Evolutionary conservation across 2,888 invertebrate genomes (phyloP).

Genomic region (Troides helena): DNA sequence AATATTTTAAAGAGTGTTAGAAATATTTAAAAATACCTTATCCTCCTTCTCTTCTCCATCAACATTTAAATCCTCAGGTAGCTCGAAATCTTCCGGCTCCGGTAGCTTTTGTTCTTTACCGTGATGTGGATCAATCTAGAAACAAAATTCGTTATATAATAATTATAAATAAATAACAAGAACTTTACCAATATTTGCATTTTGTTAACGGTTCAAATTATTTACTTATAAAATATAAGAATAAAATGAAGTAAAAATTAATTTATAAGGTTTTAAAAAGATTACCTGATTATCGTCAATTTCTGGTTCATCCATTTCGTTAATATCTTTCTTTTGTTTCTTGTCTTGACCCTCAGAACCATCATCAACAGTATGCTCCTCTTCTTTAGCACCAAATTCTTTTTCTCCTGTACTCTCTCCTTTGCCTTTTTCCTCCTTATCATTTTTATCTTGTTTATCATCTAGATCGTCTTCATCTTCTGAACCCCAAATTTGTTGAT

Average conservation of each 20-base stretch:
- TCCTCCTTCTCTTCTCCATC: slow-evolving; percentile 85
- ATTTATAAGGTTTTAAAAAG: slow-evolving; percentile 18
- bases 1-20: not conserved
- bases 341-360: slow-evolving; percentile 78
- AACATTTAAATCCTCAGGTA: slow-evolving; percentile 92
- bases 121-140: slow-evolving; percentile 87
- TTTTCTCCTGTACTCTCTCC: slow-evolving; percentile 84
- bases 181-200: no score
- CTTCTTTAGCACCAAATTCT: slow-evolving; percentile 87
- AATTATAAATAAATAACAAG: no score
- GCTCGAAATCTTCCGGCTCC: slow-evolving; percentile 92
- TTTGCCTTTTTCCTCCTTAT: slow-evolving; percentile 82
- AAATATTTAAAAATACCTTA: slow-evolving; percentile 48
- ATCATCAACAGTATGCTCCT: slow-evolving; percentile 79
- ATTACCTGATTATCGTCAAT: slow-evolving; percentile 87
- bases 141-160: slow-evolving; percentile 7
- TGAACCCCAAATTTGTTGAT: slow-evolving; percentile 91
- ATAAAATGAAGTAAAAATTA: no score
- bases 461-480: slow-evolving; percentile 88
- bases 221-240: no score
- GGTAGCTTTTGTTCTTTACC: slow-evolving; percentile 88
- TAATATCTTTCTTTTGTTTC: slow-evolving; percentile 85
- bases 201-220: no score
- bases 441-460: slow-evolving; percentile 71
- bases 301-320: slow-evolving; percentile 91